These are phyloP conservation scores for Phalacrocorax brasilianus DNA, from an alignment of 2,113 vertebrate species.

Conservation along the genomic window DNA sequence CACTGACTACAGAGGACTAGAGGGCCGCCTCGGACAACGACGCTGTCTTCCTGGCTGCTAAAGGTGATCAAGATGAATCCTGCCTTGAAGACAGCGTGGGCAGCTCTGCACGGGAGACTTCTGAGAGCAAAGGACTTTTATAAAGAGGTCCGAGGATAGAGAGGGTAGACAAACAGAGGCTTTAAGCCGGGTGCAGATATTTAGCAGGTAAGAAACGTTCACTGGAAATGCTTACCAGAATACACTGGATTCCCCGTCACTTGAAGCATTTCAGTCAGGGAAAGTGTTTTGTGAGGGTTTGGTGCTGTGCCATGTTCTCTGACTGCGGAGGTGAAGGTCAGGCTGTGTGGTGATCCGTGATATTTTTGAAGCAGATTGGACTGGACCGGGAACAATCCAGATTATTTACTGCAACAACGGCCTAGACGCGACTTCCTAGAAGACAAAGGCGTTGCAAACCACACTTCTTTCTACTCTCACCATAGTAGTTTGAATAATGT, in stretches of 20 bases:
- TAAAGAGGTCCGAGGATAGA: background rate
- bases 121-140: background rate
- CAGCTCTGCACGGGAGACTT: background rate
- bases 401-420: background rate
- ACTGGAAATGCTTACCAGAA: background rate
- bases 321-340: background rate
- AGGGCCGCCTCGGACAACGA: background rate
- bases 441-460: background rate
- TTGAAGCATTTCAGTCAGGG: background rate
- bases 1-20: background rate
- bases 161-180: background rate
- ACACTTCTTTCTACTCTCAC: background rate
- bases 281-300: accelerated
- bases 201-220: background rate
- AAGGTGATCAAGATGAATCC: background rate
- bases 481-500: background rate
- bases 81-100: background rate
- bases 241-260: background rate
- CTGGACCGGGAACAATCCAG: background rate
- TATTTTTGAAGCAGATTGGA: background rate
- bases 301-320: background rate
- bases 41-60: background rate
- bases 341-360: background rate
- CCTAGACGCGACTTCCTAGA: background rate
- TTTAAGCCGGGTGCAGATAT: background rate